Percentiles rank a stretch among this genome's conserved stretches.
phyloP scores from a whole-genome alignment of 2,797 vertebrate genomes.

The Petrocephalus schoutedeni region DNA sequence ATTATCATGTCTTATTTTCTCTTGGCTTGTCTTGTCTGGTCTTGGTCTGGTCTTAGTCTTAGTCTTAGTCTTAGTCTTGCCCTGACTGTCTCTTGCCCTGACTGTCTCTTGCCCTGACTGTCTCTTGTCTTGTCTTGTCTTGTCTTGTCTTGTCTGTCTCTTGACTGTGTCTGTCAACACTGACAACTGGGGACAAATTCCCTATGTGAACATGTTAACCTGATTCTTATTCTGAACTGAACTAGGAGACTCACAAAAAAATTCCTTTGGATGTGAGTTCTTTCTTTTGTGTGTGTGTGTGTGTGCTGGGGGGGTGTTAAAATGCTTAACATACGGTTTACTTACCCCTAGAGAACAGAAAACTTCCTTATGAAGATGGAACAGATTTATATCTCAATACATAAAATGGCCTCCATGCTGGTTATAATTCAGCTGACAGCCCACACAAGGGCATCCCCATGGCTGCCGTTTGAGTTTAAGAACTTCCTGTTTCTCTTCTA shows the following conservation, averaged over 20 bases:
- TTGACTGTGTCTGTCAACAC: too few relatives aligned
- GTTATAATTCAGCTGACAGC: not conserved
- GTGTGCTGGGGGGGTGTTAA: not conserved
- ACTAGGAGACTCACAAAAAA: too few relatives aligned
- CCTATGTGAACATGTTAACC: too few relatives aligned
- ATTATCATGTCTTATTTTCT: not conserved
- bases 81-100: too few relatives aligned
- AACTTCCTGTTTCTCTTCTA: not conserved
- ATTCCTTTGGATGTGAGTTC: too few relatives aligned
- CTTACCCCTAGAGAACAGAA: not conserved
- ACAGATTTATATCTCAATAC: constrained; percentile 16
- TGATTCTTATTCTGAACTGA: too few relatives aligned
- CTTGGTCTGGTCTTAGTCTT: too few relatives aligned
- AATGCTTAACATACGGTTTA: not conserved
- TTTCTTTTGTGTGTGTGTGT: too few relatives aligned
- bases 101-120: too few relatives aligned
- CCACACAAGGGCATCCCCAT: not conserved
- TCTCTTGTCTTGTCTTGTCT: not conserved
- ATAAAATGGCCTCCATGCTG: not conserved
- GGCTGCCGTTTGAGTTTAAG: not conserved
- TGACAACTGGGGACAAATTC: too few relatives aligned
- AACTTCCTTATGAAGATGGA: not conserved
- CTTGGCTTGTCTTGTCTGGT: too few relatives aligned
- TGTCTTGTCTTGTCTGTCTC: too few relatives aligned
- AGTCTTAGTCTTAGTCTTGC: not conserved